phyloP scores from a whole-genome alignment of 1,140 invertebrate species.

The Diplogasteroides magnus region DNA sequence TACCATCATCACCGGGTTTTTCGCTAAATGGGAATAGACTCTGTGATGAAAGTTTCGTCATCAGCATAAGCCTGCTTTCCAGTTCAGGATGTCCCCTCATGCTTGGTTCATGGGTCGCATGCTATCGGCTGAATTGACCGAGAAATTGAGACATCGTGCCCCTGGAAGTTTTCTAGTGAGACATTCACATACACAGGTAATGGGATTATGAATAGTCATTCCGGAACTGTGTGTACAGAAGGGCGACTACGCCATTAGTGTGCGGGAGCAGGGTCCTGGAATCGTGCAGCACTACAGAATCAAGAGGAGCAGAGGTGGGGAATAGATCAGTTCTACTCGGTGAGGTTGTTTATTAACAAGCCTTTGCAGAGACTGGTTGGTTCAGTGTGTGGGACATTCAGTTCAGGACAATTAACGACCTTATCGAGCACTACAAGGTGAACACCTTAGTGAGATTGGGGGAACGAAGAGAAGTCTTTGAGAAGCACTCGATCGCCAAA shows the following conservation, averaged over 20 bases:
- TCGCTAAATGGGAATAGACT: not conserved
- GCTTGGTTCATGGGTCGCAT: not conserved
- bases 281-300: not conserved
- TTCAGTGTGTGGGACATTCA: not conserved
- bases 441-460: not conserved
- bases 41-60: too few species aligned
- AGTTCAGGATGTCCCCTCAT: not conserved
- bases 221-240: too few species aligned
- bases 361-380: not conserved
- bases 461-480: too few species aligned
- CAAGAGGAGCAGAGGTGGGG: not conserved
- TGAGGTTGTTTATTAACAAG: too few species aligned
- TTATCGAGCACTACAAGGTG: not conserved
- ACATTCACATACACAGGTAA: not conserved
- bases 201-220: too few species aligned
- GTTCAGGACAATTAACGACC: not conserved
- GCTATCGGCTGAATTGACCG: not conserved
- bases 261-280: not conserved
- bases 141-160: not conserved
- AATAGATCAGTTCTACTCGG: too few species aligned
- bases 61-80: not conserved
- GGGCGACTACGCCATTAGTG: not conserved
- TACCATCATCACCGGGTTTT: too few species aligned
- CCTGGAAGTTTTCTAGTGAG: not conserved
- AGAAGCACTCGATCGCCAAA: too few species aligned